phyloP scores from a whole-genome alignment of 2,888 invertebrate species.

The Drepana falcataria region DNA sequence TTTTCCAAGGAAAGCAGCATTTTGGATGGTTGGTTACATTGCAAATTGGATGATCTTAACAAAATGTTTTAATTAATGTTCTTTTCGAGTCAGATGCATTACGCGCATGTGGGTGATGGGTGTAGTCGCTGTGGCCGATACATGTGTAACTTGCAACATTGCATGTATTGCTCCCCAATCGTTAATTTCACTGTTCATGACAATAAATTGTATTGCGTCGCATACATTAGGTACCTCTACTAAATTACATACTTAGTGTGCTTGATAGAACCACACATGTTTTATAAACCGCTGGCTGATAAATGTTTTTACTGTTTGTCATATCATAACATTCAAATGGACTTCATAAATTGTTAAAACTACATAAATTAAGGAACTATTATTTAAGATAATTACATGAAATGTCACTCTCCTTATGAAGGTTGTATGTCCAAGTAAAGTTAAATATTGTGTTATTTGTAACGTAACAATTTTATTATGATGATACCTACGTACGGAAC shows the following conservation, averaged over 20 bases:
- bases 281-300: not conserved
- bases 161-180: no score
- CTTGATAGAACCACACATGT: not conserved
- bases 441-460: conserved; percentile 69
- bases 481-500: conserved; percentile 45
- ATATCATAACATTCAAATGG: not conserved
- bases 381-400: conserved; percentile 40
- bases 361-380: conserved; percentile 37
- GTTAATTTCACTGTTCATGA: no score
- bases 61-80: conserved; percentile 46
- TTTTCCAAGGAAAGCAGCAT: conserved; percentile 52
- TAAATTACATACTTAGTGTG: not conserved
- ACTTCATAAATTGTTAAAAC: not conserved
- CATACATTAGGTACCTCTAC: no score
- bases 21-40: conserved; percentile 60
- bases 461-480: conserved; percentile 61
- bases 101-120: conserved; percentile 53
- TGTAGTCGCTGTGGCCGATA: conserved; percentile 36
- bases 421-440: conserved; percentile 72
- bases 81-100: conserved; percentile 52
- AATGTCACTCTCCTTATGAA: conserved; percentile 67
- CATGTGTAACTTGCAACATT: conserved; percentile 11
- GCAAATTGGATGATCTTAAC: conserved; percentile 35
- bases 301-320: no score
- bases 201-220: no score